A percentile compares a stretch with the other conserved stretches of the same genome.
phyloP scores from a whole-genome alignment of 2,888 invertebrate genomes.

The Notodonta ziczac region DNA sequence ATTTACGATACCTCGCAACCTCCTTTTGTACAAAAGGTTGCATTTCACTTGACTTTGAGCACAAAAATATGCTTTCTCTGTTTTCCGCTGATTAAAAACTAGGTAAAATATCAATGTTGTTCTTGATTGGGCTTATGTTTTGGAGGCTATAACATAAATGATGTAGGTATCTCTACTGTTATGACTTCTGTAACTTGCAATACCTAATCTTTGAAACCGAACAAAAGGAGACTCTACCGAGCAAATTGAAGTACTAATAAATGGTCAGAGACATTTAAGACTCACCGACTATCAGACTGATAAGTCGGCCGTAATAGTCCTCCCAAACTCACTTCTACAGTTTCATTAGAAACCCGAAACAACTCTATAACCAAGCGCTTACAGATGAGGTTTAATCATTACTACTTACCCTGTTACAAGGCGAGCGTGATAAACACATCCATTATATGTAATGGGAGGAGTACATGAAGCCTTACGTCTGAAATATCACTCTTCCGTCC shows the following conservation, averaged over 20 bases:
- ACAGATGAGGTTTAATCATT: neutral
- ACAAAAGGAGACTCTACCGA: too few species aligned
- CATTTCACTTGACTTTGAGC: slow-evolving; percentile 5
- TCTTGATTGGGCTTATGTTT: too few species aligned
- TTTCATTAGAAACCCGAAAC: slow-evolving; percentile 3
- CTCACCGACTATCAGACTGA: too few species aligned
- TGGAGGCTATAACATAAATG: too few species aligned
- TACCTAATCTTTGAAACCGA: too few species aligned
- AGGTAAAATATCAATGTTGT: neutral
- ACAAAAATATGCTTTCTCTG: neutral
- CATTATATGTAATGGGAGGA: slow-evolving; percentile 6
- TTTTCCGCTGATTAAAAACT: neutral
- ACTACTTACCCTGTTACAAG: neutral
- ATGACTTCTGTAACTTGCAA: too few species aligned
- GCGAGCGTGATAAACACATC: slow-evolving; percentile 1
- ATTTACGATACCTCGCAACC: slow-evolving; percentile 36
- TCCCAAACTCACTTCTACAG: neutral
- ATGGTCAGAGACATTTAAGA: too few species aligned
- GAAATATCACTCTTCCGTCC: slow-evolving; percentile 19
- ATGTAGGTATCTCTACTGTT: too few species aligned
- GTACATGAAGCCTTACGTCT: neutral
- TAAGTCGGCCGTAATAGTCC: neutral
- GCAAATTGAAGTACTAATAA: too few species aligned
- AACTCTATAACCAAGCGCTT: neutral
- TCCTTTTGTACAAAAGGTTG: slow-evolving; percentile 16